Evolutionary conservation across 2,888 invertebrate species (phyloP).

Genomic region (Nomada fabriciana): DNA sequence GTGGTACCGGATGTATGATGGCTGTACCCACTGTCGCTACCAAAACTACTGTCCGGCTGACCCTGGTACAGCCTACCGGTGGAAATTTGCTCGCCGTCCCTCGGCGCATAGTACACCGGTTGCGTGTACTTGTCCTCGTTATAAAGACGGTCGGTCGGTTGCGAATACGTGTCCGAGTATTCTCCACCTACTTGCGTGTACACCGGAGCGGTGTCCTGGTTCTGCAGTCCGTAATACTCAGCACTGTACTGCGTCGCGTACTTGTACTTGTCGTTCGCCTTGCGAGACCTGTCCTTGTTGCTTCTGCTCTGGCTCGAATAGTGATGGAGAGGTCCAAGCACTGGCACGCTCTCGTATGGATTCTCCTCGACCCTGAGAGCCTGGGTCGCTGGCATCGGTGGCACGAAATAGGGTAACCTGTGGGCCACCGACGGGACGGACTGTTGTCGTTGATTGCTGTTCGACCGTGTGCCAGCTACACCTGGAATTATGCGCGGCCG

Average conservation of each 20-base stretch:
- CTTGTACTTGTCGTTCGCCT: slow-evolving; percentile 79
- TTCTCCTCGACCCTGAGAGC: slow-evolving; percentile 83
- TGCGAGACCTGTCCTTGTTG: slow-evolving; percentile 86
- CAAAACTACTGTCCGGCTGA: slow-evolving; percentile 88
- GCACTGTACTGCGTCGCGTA: slow-evolving; percentile 69
- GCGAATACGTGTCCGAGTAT: slow-evolving; percentile 81
- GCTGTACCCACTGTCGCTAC: slow-evolving; percentile 94
- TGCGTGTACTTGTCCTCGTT: slow-evolving; percentile 81
- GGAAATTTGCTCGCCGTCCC: slow-evolving; percentile 76
- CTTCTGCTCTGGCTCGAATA: slow-evolving; percentile 76
- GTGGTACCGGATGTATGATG: slow-evolving; percentile 90
- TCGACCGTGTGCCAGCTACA: slow-evolving; percentile 79
- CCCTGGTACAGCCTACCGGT: slow-evolving; percentile 80
- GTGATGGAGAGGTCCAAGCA: slow-evolving; percentile 86
- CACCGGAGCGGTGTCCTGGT: slow-evolving; percentile 76
- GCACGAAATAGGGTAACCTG: slow-evolving; percentile 82
- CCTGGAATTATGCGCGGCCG: slow-evolving; percentile 65
- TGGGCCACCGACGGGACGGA: slow-evolving; percentile 80
- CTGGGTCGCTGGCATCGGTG: slow-evolving; percentile 77
- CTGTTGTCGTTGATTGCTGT: slow-evolving; percentile 78
- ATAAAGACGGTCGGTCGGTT: slow-evolving; percentile 79
- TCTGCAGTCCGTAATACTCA: slow-evolving; percentile 78
- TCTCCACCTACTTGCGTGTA: slow-evolving; percentile 80
- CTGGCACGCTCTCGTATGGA: slow-evolving; percentile 90
- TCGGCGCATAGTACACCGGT: slow-evolving; percentile 79